Evolutionary conservation across 2,797 vertebrate species (phyloP), one percentile per base, ranked within the genome.

Genomic region (Nyctalus aviator): DNA sequence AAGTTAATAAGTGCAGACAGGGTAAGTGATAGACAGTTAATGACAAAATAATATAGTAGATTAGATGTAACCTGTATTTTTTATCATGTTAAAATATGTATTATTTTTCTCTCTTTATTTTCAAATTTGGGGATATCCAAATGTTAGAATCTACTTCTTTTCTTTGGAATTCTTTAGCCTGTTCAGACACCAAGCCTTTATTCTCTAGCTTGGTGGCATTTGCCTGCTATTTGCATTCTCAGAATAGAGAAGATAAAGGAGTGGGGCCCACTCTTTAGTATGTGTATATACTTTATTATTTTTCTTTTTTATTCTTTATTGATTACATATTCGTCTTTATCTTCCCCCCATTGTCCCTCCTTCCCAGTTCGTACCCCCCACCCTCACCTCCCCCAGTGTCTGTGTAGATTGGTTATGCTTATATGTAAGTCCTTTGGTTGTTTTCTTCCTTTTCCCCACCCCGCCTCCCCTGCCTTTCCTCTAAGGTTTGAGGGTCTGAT

Each of bases 1-100:
- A 71, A 88, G 35, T 88, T 96, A 94, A 68, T 92, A 71, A 88
- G 35, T 77, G 14, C 23, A 76, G 77, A 30, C 46, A 66, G 66
- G 37, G 13, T 84, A 50, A 59, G 17, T 79, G 44, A 86, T 64
- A 20, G 5, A 57, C 21, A 53, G 50, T 53, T 41, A 69, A 73
- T 0, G 55, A 82, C 20, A 85, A 48, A 59, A 72, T 53, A 85
- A 69, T 55, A 62, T 7, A 35, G 23, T 76, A 11, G 37, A 18
- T 82, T 93, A 55, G 37, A 50, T 7, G 7, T 85, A 55, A 57
- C 18, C 41, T 84, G 32, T 81, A 81, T 77, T 87, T 95, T 41
- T 62, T 78, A 84, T 72, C 85, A 69, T 92, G 35, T 69, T 83
- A 89, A 91, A 81, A 77, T 83, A 37, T 48, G 3, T 57, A 25